phyloP scores from a whole-genome alignment of 2,797 vertebrate genomes.

The Morus bassanus region DNA sequence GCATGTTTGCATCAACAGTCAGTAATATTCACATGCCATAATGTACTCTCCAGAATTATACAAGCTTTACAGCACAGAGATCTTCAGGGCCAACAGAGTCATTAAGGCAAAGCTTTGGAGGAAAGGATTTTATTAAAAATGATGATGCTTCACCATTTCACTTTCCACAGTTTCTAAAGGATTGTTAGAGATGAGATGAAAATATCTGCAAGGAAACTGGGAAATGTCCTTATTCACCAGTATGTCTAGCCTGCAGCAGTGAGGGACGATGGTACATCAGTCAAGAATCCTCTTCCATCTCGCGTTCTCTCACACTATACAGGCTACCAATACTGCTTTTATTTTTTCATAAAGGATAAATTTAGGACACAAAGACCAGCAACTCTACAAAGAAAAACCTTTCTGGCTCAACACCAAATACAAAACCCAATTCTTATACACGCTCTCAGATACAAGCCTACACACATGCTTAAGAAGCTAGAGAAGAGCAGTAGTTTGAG shows the following conservation, averaged over 20 bases:
- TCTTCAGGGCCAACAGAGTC: not conserved
- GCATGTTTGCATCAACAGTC: not conserved
- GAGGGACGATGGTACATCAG: not conserved
- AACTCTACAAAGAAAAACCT: not conserved
- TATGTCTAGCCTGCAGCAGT: not conserved
- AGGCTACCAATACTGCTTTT: not conserved
- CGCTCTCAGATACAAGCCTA: not conserved
- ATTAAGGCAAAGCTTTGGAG: not conserved
- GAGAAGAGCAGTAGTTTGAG: not conserved
- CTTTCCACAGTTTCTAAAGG: not conserved
- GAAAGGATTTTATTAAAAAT: constrained; percentile 22
- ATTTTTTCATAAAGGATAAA: not conserved
- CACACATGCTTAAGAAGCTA: not conserved
- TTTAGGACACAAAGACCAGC: not conserved
- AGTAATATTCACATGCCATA: not conserved
- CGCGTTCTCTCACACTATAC: not conserved
- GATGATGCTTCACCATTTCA: not conserved
- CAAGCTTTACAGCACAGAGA: not conserved
- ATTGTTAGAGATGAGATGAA: not conserved
- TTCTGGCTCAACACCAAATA: not conserved
- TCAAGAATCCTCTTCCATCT: not conserved
- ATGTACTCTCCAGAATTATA: not conserved
- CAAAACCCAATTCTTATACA: not conserved
- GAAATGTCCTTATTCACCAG: not conserved
- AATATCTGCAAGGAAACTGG: not conserved